Evolutionary conservation across 2,797 vertebrate genomes (phyloP), one percentile per base, ranked within the genome.

Genomic region (Syngnathus rostellatus): DNA sequence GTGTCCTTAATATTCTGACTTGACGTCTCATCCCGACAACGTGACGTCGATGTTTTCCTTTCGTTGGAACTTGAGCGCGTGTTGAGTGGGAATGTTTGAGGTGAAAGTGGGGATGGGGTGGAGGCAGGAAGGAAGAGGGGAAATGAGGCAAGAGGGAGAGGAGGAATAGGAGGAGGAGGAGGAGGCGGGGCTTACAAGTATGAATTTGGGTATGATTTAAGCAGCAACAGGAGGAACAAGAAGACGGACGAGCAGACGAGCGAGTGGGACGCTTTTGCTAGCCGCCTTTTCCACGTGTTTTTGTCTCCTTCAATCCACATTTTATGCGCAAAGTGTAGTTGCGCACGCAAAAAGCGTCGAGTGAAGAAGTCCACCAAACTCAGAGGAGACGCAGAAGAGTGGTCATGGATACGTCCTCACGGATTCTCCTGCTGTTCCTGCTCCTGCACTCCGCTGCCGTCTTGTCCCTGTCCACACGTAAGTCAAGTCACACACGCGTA

Each of bases 141-240:
- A 19, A 23, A 21, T 19, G 50, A 39, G 57, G 63, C 5, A 46
- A 63, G 62, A 66, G 50, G 65, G 23, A 39, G 51, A 51, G 60
- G 69, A 55, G 93, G 92, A 90, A 92, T 92, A 39, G 19, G 75
- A 66, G 79, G 10, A 23, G 23, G 23, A 23, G 23, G 23, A 14
- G 40, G 51, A 79, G 91, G 94, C 92, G 91, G 92, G 93, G 92
- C 92, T 88, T 88, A 91, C 75, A 86, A 87, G 89, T 89, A 93
- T 93, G 89, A 90, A 92, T 93, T 94, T 92, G 91, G 92, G 90
- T 90, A 74, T 85, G 89, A 90, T 90, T 86, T 82, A 51, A 78
- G 89, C 90, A 88, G 92, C 85, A 91, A 31, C 14, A 57, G 55
- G 55, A 57, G 91, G 91, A 93, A 92, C 92, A 89, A 86, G 82